These are phyloP conservation scores for Chlorocebus sabaeus DNA, from an alignment of 2,113 vertebrate species.

Conservation along the genomic window DNA sequence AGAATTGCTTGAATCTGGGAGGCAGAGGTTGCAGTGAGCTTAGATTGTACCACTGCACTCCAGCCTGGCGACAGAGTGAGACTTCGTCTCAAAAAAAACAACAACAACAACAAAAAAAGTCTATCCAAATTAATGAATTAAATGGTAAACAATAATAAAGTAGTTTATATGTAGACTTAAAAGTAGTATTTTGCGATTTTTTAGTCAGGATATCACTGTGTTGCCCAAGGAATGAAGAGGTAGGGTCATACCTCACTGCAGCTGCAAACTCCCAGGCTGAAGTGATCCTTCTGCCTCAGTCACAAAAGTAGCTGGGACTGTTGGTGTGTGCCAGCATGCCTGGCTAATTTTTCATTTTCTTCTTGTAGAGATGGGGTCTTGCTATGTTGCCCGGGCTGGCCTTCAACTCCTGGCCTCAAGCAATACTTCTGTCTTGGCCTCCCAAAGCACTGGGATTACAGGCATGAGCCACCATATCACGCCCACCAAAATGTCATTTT, in stretches of 20 bases:
- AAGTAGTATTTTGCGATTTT: background rate
- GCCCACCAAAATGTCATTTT: background rate
- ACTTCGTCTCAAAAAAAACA: too few species aligned
- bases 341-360: background rate
- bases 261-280: background rate
- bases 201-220: background rate
- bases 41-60: too few species aligned
- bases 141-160: background rate
- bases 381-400: background rate
- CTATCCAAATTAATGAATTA: background rate
- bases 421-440: background rate
- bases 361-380: background rate
- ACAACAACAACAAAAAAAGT: background rate
- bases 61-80: too few species aligned
- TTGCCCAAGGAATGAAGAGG: background rate
- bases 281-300: background rate
- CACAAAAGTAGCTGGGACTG: background rate
- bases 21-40: too few species aligned
- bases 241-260: background rate
- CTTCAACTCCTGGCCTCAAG: background rate
- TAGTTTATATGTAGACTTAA: background rate
- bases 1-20: too few species aligned
- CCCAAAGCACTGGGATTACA: background rate
- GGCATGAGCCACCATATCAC: background rate
- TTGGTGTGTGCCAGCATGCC: background rate